Base-by-base conservation (phyloP, 2,797 vertebrate genomes). In the Myotis daubentonii region DNA sequence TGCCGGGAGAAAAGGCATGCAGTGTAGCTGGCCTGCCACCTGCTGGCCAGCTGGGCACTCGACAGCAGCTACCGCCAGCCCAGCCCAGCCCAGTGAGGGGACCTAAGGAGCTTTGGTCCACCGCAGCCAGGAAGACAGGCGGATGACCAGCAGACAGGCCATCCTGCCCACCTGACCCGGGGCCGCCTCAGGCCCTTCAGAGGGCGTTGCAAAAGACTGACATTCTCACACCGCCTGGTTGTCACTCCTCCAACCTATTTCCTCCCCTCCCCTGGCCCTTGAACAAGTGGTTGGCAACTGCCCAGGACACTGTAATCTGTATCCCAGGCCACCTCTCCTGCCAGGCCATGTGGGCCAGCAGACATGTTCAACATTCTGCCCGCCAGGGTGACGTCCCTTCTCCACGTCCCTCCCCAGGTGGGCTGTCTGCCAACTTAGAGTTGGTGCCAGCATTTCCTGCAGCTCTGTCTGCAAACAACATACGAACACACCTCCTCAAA, bases 1-100 rank as follows among this genome's bases (percentile, higher is more conserved):
- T 8, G 33, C 15, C 0, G 5, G 33, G 72, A 30, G 3, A 44
- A 8, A 22, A 53, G 71, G 51, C 68, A 33, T 28, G 6, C 23
- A n/a, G 3, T 13, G 65, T 30, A 25, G 60, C 68, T n/a, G 44
- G 76, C 53, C 81, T 93, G 95, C 94, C 94, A 81, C 65, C 93
- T 60, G 78, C 88, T 60, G 88, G 76, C 76, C 19, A 5, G 30
- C 51, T 11, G 9, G n/a, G 28, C 2, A 2, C 75, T 41, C 0
- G 4, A 28, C 57, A 36, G 4, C 55, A 49, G 30, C 57, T 57
- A 51, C 8, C 0, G 62, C 70, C 78, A 1, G 13, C 30, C 60
- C 60, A 15, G 28, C 60, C 28, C 30, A 12, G 38, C n/a, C 71
- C 17, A 4, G 23, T 0, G 6, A 49, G 17, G n/a, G 30, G 38